A percentile compares a stretch with the other conserved stretches of the same genome.
Conservation (phyloP, 35 echinoderm and acorn worm genomes). For the Ophioderma brevispina region DNA sequence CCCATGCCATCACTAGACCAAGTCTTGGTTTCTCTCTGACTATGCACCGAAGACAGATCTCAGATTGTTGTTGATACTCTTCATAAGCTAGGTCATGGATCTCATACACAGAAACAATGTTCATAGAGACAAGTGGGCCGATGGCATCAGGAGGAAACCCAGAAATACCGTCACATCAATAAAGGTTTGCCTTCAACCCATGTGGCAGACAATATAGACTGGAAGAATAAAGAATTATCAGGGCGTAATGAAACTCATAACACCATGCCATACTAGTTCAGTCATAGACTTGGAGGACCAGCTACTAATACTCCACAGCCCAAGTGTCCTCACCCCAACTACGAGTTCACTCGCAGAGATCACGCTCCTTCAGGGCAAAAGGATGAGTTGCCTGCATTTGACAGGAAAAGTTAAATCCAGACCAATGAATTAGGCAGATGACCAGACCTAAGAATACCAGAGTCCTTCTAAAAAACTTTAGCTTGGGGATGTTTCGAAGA, state of each 20-base stretch:
- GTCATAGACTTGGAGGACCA: neutral
- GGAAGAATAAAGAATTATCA: neutral
- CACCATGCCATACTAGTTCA: neutral
- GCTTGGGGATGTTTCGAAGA: neutral
- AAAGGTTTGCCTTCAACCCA: neutral
- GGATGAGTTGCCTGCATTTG: neutral
- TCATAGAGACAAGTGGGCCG: neutral
- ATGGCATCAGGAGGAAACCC: neutral
- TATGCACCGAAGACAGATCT: neutral
- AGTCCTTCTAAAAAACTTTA: neutral
- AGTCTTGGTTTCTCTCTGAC: neutral
- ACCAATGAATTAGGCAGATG: neutral
- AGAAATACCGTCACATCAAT: neutral
- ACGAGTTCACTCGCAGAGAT: neutral
- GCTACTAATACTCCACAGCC: neutral
- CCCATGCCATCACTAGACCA: neutral
- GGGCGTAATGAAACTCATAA: neutral
- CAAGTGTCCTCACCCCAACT: neutral
- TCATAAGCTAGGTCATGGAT: neutral
- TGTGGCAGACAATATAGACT: constrained; percentile 1
- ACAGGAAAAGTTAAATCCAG: neutral
- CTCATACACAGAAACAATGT: constrained; percentile 5
- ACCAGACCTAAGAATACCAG: neutral
- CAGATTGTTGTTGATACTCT: neutral
- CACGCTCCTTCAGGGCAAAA: neutral